Conservation (phyloP, 2,888 invertebrate genomes). For the Metopia argyrocephala region DNA sequence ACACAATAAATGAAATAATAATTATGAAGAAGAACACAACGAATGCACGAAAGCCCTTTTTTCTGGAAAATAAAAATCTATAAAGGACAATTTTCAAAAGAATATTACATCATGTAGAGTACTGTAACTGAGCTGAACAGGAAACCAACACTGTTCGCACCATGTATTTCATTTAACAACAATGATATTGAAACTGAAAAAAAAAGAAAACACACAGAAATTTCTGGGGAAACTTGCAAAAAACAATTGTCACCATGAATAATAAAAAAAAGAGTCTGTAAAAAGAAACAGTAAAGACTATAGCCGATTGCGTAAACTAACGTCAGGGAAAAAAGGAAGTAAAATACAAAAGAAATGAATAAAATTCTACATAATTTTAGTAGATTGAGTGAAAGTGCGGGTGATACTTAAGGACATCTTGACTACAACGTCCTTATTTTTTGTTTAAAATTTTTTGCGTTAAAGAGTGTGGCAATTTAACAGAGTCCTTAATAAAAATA, state of each 20-base stretch:
- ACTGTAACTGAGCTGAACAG: neutral
- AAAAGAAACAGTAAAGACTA: constrained; percentile 32
- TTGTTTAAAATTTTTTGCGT: neutral
- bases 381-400: constrained; percentile 20
- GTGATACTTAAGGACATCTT: neutral
- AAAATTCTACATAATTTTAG: constrained; percentile 53
- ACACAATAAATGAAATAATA: neutral
- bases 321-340: neutral
- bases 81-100: constrained; percentile 8
- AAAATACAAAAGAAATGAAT: constrained; percentile 40
- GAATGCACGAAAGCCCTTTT: neutral
- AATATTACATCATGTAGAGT: neutral
- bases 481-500: constrained; percentile 30
- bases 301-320: constrained; percentile 34
- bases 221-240: no score
- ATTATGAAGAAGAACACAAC: neutral
- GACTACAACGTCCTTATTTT: neutral
- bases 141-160: constrained; percentile 42
- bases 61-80: no score
- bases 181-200: constrained; percentile 6
- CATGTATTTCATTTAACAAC: constrained; percentile 27
- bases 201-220: no score
- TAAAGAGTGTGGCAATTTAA: constrained; percentile 44
- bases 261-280: constrained; percentile 52
- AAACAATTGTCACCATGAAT: constrained; percentile 35